phyloP scores from a whole-genome alignment of 2,113 vertebrate species.

The Sciurus niger region DNA sequence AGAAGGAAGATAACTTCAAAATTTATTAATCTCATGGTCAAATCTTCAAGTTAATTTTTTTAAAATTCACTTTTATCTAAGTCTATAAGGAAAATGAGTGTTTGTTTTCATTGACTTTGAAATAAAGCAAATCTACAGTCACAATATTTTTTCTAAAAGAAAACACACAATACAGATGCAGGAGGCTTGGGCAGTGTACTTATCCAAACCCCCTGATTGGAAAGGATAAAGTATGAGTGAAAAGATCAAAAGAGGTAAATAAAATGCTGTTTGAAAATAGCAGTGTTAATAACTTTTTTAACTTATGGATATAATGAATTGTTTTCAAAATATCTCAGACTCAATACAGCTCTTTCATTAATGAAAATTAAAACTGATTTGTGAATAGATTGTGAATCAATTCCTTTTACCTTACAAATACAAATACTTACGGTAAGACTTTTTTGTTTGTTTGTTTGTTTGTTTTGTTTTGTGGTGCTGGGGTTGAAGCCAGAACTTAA shows the following conservation, averaged over 20 bases:
- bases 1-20: background rate
- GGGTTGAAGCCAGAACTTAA: no score
- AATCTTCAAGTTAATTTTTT: background rate
- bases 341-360: background rate
- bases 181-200: background rate
- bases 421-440: background rate
- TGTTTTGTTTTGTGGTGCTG: no score
- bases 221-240: background rate
- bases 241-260: background rate
- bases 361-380: background rate
- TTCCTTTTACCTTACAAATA: slow-evolving; percentile 14
- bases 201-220: background rate
- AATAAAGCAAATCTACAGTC: background rate
- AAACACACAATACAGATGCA: background rate
- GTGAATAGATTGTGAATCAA: background rate
- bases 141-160: background rate
- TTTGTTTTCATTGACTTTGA: background rate
- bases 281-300: background rate
- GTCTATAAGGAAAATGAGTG: background rate
- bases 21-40: background rate
- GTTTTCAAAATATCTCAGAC: background rate
- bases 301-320: background rate
- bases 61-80: background rate
- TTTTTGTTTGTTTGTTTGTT: no score
- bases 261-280: background rate